These are phyloP conservation scores for Paracanthobrama guichenoti DNA, from an alignment of 2,113 vertebrate genomes.

Conservation along the genomic window DNA sequence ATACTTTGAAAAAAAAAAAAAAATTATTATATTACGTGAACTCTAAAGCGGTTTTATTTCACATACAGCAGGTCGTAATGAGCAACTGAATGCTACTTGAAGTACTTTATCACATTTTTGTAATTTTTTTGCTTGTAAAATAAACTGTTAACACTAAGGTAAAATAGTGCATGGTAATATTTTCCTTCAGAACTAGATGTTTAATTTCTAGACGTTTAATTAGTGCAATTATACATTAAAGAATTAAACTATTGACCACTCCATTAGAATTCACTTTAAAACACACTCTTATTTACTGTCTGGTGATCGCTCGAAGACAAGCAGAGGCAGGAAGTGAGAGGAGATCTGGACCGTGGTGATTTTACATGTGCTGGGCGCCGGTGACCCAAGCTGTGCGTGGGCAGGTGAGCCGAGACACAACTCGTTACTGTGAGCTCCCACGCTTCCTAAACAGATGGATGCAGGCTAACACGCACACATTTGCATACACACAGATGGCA, in stretches of 20 bases:
- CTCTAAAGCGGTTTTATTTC: background rate
- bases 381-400: slow-evolving; percentile 56
- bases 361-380: slow-evolving; percentile 36
- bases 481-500: slow-evolving; percentile 30
- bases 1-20: background rate
- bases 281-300: background rate
- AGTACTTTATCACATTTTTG: background rate
- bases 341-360: slow-evolving; percentile 45
- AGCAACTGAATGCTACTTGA: no score
- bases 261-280: background rate
- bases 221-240: background rate
- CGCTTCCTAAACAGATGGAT: slow-evolving; percentile 61
- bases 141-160: background rate
- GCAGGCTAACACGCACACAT: slow-evolving; percentile 43
- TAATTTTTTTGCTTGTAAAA: background rate
- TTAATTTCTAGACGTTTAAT: background rate
- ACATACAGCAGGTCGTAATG: background rate
- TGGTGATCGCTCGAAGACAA: slow-evolving; percentile 9
- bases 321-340: slow-evolving; percentile 24
- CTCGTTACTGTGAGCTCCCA: slow-evolving; percentile 60
- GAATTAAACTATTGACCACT: background rate
- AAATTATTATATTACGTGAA: background rate
- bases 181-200: background rate
- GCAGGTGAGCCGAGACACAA: slow-evolving; percentile 57
- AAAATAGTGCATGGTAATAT: background rate